Conservation (phyloP, 2,797 vertebrate species). For the Macrochelys suwanniensis region DNA sequence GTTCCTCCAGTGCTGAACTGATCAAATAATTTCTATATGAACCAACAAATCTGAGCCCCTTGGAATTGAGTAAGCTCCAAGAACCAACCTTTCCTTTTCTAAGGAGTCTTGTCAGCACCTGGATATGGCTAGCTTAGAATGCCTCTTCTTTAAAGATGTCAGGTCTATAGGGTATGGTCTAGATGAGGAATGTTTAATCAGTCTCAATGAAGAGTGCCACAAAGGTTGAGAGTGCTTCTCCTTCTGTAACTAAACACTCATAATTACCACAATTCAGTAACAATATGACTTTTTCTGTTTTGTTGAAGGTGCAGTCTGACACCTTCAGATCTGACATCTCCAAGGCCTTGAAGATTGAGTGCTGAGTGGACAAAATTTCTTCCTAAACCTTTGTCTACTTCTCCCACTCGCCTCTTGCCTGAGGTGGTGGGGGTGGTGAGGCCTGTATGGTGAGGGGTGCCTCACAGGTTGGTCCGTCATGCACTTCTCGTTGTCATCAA, state of each 20-base stretch:
- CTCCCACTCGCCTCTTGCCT: neutral
- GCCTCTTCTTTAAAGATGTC: neutral
- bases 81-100: neutral
- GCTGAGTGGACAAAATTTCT: neutral
- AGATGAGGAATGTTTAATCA: neutral
- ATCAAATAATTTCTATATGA: neutral
- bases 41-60: neutral
- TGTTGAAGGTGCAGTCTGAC: neutral
- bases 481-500: neutral
- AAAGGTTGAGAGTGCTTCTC: neutral
- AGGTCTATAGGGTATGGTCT: neutral
- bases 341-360: neutral
- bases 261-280: neutral
- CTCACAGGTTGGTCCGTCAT: neutral
- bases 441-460: neutral
- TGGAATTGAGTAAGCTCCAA: neutral
- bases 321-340: neutral
- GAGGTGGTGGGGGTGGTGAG: neutral
- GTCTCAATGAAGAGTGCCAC: neutral
- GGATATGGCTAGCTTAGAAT: neutral
- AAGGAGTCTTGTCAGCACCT: neutral
- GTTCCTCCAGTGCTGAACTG: neutral
- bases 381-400: neutral
- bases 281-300: neutral
- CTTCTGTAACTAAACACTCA: neutral